phyloP scores from a whole-genome alignment of 1,140 invertebrate species.

The Sycophaga agraensis region DNA sequence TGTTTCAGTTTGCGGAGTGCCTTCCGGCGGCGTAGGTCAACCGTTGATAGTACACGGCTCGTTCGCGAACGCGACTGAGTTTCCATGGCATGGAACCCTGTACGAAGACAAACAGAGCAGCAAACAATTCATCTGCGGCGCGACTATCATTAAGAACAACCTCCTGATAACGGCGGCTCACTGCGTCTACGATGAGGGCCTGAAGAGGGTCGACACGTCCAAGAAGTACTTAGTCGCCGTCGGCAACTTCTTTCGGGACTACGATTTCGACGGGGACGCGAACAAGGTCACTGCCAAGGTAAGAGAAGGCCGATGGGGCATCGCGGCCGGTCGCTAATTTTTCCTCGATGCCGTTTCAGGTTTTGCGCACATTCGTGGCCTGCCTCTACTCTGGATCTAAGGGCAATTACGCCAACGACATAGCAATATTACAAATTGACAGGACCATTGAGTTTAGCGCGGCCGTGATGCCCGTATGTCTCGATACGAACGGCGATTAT shows the following conservation, averaged over 20 bases:
- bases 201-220: slow-evolving; percentile 23
- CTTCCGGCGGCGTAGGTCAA: background rate
- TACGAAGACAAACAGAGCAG: slow-evolving; percentile 31
- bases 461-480: slow-evolving; percentile 43
- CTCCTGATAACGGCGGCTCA: slow-evolving; percentile 53
- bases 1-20: slow-evolving; percentile 47
- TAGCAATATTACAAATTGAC: slow-evolving; percentile 46
- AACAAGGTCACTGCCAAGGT: slow-evolving; percentile 37
- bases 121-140: slow-evolving; percentile 44
- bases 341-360: too few relatives aligned
- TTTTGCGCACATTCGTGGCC: slow-evolving; percentile 41
- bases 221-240: slow-evolving; percentile 36
- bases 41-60: slow-evolving; percentile 44
- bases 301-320: too few relatives aligned
- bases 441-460: slow-evolving; percentile 41
- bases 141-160: slow-evolving; percentile 46
- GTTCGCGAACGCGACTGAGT: slow-evolving; percentile 39
- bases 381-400: slow-evolving; percentile 44
- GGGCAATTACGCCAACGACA: slow-evolving; percentile 49
- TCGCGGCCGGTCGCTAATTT: too few relatives aligned
- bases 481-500: slow-evolving; percentile 36
- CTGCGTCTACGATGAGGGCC: slow-evolving; percentile 46
- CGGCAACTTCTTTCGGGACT: slow-evolving; percentile 49
- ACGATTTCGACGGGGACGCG: slow-evolving; percentile 40
- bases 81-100: slow-evolving; percentile 53